A percentile compares a stretch with the other conserved stretches of the same genome.
Evolutionary conservation across 1,140 invertebrate species (phyloP).

Genomic region (Microplitis demolitor): DNA sequence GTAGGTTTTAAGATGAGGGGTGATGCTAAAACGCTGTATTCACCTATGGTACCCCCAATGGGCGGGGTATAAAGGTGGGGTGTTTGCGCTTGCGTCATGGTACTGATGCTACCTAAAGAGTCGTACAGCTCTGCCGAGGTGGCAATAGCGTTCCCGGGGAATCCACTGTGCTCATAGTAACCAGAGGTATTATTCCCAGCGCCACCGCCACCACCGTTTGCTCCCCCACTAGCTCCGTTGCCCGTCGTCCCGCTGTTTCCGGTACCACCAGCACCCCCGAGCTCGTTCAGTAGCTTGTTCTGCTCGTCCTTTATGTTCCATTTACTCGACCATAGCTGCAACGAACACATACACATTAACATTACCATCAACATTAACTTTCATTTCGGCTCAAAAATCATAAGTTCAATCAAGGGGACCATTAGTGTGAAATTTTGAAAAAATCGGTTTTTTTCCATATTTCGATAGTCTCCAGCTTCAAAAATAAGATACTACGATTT

Average conservation of each 20-base stretch:
- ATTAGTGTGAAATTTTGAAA: no score
- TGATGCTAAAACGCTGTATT: slow-evolving; percentile 44
- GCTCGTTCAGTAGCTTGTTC: slow-evolving; percentile 76
- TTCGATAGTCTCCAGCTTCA: no score
- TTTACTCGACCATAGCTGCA: slow-evolving; percentile 82
- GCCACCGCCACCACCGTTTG: slow-evolving; percentile 42
- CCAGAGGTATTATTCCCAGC: slow-evolving; percentile 46
- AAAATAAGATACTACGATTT: no score
- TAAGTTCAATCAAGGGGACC: no score
- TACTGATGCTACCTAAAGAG: slow-evolving; percentile 68
- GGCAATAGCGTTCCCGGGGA: slow-evolving; percentile 64
- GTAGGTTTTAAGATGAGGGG: slow-evolving; percentile 18
- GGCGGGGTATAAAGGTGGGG: slow-evolving; percentile 77
- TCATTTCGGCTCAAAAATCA: no score
- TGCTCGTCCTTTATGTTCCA: slow-evolving; percentile 89
- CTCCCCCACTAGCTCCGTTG: slow-evolving; percentile 60
- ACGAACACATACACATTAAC: neutral
- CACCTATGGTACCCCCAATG: slow-evolving; percentile 74
- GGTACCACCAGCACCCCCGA: slow-evolving; percentile 66
- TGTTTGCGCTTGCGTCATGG: slow-evolving; percentile 74
- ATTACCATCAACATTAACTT: no score
- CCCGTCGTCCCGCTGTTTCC: slow-evolving; percentile 49
- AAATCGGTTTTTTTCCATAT: no score
- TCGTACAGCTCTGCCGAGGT: slow-evolving; percentile 74
- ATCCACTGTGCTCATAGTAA: slow-evolving; percentile 71